A percentile compares a stretch with the other conserved stretches of the same genome.
Evolutionary conservation across 1,140 invertebrate species (phyloP).

Genomic region (Acromyrmex charruanus): DNA sequence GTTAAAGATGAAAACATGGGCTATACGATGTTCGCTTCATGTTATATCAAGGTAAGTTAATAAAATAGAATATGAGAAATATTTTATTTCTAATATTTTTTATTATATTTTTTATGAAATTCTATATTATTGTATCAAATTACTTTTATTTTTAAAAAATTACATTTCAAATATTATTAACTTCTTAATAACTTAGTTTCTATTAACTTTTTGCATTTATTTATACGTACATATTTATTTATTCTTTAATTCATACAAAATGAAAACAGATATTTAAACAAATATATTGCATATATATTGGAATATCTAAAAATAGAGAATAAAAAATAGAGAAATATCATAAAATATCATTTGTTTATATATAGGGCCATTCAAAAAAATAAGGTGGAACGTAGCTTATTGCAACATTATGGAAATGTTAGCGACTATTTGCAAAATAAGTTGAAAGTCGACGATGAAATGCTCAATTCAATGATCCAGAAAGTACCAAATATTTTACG

Average conservation of each 20-base stretch:
- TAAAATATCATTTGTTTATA: background rate
- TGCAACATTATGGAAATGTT: background rate
- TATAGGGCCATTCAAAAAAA: conserved; percentile 24
- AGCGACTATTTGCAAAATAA: conserved; percentile 42
- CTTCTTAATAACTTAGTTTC: background rate
- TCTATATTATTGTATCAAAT: background rate
- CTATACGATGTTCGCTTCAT: conserved; percentile 41
- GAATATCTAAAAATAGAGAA: background rate
- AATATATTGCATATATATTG: background rate
- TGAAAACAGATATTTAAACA: background rate
- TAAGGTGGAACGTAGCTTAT: background rate
- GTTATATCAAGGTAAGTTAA: conserved; percentile 17
- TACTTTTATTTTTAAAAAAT: background rate
- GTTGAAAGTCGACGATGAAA: conserved; percentile 14
- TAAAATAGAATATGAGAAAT: background rate
- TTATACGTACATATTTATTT: background rate
- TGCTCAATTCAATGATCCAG: background rate
- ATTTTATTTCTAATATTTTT: background rate
- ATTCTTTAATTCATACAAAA: background rate
- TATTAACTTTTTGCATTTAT: background rate
- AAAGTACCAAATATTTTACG: conserved; percentile 30
- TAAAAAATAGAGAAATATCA: background rate
- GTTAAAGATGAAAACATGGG: conserved; percentile 34
- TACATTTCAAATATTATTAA: background rate
- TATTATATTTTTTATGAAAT: background rate